Conservation (phyloP, 2,888 invertebrate genomes). For the Monoplex corrugatus region DNA sequence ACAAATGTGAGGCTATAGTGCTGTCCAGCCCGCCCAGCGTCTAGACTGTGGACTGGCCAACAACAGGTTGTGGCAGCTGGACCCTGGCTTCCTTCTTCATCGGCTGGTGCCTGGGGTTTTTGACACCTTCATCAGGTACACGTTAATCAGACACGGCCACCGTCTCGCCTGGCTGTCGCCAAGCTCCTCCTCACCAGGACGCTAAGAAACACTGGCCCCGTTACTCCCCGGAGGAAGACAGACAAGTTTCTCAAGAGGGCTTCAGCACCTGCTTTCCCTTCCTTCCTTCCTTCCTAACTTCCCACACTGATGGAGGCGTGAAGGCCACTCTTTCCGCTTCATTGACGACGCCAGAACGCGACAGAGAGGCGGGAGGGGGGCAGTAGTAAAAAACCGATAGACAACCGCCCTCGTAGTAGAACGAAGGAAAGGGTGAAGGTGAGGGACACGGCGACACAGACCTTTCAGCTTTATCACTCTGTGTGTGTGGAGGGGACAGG, state of each 20-base stretch:
- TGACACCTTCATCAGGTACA: neutral
- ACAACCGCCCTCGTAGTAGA: too few species aligned
- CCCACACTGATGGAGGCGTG: neutral
- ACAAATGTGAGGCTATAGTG: neutral
- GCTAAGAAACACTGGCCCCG: neutral
- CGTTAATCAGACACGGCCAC: neutral
- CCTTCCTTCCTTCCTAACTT: neutral
- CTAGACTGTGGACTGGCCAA: neutral
- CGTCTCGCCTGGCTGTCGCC: neutral
- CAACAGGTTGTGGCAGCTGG: neutral
- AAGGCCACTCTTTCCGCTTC: neutral
- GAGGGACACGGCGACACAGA: too few species aligned
- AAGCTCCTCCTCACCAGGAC: neutral
- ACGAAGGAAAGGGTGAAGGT: too few species aligned
- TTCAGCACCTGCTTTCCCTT: neutral
- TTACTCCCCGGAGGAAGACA: neutral
- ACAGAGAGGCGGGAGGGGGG: neutral
- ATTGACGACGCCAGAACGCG: neutral
- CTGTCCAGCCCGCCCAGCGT: neutral
- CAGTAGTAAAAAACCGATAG: too few species aligned
- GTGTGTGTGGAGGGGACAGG: too few species aligned
- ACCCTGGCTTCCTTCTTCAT: neutral
- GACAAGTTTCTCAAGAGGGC: neutral
- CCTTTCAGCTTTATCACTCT: too few species aligned
- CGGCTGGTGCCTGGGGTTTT: neutral